Percentiles rank a stretch among this genome's conserved stretches.
Conservation (phyloP, 2,797 vertebrate species). For the Hemibagrus guttatus region DNA sequence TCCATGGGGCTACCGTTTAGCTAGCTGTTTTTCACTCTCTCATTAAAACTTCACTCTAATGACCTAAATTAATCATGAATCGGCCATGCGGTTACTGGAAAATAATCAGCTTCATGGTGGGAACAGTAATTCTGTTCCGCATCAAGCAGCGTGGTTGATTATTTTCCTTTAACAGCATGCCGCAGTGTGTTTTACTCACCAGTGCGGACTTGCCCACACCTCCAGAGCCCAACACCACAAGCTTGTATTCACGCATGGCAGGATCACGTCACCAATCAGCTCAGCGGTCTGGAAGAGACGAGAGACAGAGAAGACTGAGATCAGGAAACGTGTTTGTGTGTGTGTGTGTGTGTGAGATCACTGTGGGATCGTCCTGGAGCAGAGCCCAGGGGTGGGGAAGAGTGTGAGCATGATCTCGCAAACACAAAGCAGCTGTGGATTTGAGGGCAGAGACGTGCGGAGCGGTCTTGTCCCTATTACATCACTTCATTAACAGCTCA, state of each 20-base stretch:
- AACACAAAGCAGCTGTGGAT: constrained; percentile 77
- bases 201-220: constrained; percentile 99
- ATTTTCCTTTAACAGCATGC: background rate
- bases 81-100: background rate
- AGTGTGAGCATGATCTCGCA: constrained; percentile 67
- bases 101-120: background rate
- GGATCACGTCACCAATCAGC: constrained; percentile 84
- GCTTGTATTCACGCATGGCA: constrained; percentile 99
- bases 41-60: too few relatives aligned
- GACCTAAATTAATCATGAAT: too few relatives aligned
- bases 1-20: too few relatives aligned
- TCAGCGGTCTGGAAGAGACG: constrained; percentile 74
- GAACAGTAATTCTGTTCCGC: background rate
- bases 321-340: background rate
- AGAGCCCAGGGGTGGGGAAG: constrained; percentile 75
- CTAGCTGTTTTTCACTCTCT: too few relatives aligned
- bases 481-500: constrained; percentile 28
- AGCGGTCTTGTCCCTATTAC: background rate
- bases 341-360: constrained; percentile 27
- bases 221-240: constrained; percentile 99
- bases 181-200: constrained; percentile 78
- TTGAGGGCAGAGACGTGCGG: constrained; percentile 2
- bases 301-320: constrained; percentile 53
- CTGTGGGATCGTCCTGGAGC: constrained; percentile 76
- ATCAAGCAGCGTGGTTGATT: background rate